Evolutionary conservation across 2,113 vertebrate genomes (phyloP).

Genomic region (Odobenus rosmarus): DNA sequence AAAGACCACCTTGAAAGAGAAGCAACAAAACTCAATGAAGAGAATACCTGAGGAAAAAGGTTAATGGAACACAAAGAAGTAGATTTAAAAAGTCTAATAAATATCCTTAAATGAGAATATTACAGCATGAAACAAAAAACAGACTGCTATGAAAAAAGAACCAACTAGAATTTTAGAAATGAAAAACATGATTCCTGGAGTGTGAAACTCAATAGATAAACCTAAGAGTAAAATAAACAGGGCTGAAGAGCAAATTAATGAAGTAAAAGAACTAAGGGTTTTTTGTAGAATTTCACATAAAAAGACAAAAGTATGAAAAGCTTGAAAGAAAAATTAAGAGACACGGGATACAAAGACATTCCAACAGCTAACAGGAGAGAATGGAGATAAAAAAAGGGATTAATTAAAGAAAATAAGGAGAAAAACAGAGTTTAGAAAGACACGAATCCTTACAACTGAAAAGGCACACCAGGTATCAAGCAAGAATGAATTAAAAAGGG

Average conservation of each 20-base stretch:
- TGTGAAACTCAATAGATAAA: not conserved
- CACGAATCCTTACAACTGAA: not conserved
- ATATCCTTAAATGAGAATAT: not conserved
- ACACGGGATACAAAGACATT: not conserved
- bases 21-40: not conserved
- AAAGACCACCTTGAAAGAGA: not conserved
- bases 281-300: not conserved
- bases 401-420: not conserved
- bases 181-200: not conserved
- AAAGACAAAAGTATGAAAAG: not conserved
- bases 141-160: not conserved
- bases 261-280: not conserved
- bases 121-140: not conserved
- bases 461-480: not conserved
- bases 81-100: not conserved
- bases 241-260: not conserved
- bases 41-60: not conserved
- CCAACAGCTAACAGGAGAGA: not conserved
- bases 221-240: not conserved
- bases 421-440: not conserved
- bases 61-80: not conserved
- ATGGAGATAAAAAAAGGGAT: not conserved
- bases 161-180: not conserved
- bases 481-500: not conserved
- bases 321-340: not conserved